Evolutionary conservation across 2,888 invertebrate species (phyloP).

Genomic region (Apantesis nais): DNA sequence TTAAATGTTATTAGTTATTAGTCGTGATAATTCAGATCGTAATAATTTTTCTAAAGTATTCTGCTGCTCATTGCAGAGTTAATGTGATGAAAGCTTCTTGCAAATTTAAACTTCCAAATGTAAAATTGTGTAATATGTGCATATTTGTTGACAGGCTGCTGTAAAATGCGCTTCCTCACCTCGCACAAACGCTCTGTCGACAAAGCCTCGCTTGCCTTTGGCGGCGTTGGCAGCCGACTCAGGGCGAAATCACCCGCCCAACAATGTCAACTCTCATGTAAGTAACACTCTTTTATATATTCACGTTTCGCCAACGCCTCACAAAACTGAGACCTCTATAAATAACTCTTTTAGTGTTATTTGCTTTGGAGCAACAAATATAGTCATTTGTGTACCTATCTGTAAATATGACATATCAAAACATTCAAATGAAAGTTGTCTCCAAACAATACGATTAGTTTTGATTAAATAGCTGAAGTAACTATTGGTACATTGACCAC

Average conservation of each 20-base stretch:
- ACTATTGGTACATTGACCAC: not conserved
- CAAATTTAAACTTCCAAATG: not conserved
- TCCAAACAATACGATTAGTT: too few species aligned
- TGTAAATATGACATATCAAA: not conserved
- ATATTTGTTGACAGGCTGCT: constrained; percentile 70
- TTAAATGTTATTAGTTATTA: not conserved
- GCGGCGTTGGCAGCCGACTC: constrained; percentile 75
- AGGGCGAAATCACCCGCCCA: constrained; percentile 78
- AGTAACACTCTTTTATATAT: constrained; percentile 51
- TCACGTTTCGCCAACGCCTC: constrained; percentile 10
- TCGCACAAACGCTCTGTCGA: constrained; percentile 80
- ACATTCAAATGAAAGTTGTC: too few species aligned
- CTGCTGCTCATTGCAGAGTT: constrained; percentile 1
- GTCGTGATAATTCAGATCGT: not conserved
- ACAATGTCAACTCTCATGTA: constrained; percentile 83
- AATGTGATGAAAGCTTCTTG: not conserved
- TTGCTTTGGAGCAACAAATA: not conserved
- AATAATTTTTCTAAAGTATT: not conserved
- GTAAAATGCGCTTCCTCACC: constrained; percentile 83
- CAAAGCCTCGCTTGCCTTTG: constrained; percentile 78
- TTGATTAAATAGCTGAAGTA: not conserved
- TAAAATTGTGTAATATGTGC: constrained; percentile 28
- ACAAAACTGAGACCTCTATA: not conserved
- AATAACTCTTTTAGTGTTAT: not conserved
- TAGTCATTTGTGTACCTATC: not conserved